These are phyloP conservation scores for Phodopus roborovskii DNA, from an alignment of 2,113 vertebrate genomes.

Conservation along the genomic window DNA sequence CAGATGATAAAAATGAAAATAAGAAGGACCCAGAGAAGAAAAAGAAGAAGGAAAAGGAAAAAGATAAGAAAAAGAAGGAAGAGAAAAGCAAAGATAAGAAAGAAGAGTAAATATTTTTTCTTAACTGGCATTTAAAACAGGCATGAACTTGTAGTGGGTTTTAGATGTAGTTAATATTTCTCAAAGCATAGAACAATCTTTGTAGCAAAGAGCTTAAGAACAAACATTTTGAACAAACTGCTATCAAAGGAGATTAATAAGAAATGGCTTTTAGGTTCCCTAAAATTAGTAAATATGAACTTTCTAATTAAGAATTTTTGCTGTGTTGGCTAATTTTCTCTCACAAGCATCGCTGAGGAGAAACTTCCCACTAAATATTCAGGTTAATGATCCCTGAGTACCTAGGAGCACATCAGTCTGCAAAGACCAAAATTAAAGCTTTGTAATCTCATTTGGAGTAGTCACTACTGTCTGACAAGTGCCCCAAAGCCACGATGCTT, in stretches of 20 bases:
- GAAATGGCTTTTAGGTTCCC: neutral
- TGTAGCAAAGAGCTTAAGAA: neutral
- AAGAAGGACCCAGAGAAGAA: constrained; percentile 86
- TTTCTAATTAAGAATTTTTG: constrained; percentile 31
- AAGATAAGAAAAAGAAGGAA: constrained; percentile 82
- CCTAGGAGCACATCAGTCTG: neutral
- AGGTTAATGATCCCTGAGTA: neutral
- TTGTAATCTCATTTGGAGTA: constrained; percentile 26
- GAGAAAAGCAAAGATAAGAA: constrained; percentile 86
- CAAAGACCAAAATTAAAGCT: neutral
- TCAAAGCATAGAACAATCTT: neutral
- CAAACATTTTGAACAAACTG: neutral
- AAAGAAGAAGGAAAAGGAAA: constrained; percentile 85
- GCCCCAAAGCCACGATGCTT: constrained; percentile 5
- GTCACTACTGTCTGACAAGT: neutral
- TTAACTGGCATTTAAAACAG: neutral
- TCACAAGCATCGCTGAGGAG: neutral
- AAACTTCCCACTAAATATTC: constrained; percentile 30
- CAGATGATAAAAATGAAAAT: constrained; percentile 82
- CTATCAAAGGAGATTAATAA: neutral
- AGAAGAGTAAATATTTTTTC: constrained; percentile 85
- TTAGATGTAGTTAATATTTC: neutral
- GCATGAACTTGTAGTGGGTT: constrained; percentile 12
- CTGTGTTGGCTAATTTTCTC: neutral
- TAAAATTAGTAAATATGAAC: constrained; percentile 40